Conservation (phyloP, 2,888 invertebrate species). For the Silvanus unidentatus region DNA sequence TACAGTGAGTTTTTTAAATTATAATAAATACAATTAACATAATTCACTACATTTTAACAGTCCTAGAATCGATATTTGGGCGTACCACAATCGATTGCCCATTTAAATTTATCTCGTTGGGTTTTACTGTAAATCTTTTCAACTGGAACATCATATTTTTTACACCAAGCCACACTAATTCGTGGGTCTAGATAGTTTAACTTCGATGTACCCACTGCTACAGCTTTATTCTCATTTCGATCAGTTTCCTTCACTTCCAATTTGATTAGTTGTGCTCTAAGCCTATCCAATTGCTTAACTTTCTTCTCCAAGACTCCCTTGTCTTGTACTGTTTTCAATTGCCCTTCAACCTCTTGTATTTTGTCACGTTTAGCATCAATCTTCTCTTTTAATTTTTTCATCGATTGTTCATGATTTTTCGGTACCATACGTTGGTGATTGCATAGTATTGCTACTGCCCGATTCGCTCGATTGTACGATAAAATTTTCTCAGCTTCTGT, state of each 20-base stretch:
- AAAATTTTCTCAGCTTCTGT: conserved; percentile 80
- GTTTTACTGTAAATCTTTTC: conserved; percentile 99
- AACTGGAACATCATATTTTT: conserved; percentile 91
- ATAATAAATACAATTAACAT: too few species aligned
- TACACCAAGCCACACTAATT: conserved; percentile 99
- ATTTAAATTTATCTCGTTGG: conserved; percentile 97
- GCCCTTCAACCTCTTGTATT: conserved; percentile 77
- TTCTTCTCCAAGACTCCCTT: conserved; percentile 77
- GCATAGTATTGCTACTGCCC: conserved; percentile 96
- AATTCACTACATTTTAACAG: too few species aligned
- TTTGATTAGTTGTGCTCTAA: conserved; percentile 87
- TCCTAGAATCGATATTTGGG: conserved; percentile 75
- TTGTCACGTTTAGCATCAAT: conserved; percentile 80
- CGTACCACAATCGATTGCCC: conserved; percentile 99
- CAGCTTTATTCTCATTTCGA: conserved; percentile 98
- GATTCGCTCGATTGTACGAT: conserved; percentile 95
- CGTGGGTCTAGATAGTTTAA: conserved; percentile 98
- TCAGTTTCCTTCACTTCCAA: conserved; percentile 95
- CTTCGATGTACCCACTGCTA: conserved; percentile 97
- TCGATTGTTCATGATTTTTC: conserved; percentile 95
- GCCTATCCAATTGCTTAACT: conserved; percentile 75
- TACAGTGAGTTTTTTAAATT: too few species aligned
- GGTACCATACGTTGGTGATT: conserved; percentile 99
- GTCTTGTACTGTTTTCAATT: conserved; percentile 53
- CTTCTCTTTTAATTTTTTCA: conserved; percentile 95